Percentiles rank a stretch among this genome's conserved stretches.
These are phyloP conservation scores for Telenomus remus DNA, from an alignment of 1,140 invertebrate species.

Conservation along the genomic window DNA sequence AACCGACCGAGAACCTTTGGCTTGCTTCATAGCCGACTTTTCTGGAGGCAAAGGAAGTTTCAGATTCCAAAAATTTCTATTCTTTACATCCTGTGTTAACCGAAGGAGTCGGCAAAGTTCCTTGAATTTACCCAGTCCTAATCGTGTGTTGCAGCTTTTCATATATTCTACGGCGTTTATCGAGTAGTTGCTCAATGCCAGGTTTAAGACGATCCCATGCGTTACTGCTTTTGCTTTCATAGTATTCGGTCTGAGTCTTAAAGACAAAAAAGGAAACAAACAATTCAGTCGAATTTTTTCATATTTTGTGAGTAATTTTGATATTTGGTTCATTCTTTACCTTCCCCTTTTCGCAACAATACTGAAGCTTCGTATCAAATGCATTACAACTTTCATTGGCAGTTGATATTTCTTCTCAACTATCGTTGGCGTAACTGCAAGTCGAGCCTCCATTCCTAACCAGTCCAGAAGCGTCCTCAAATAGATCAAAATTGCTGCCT, in stretches of 20 bases:
- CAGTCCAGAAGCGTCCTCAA: slow-evolving; percentile 4
- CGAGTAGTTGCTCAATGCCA: slow-evolving; percentile 12
- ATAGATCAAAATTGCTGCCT: slow-evolving; percentile 18
- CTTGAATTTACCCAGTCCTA: slow-evolving; percentile 1
- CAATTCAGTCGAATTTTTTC: background rate
- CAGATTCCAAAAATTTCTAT: slow-evolving; percentile 3
- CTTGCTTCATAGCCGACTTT: background rate
- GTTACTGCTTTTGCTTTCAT: slow-evolving; percentile 23
- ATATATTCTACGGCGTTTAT: slow-evolving; percentile 6
- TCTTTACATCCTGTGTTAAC: background rate
- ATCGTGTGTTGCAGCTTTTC: background rate
- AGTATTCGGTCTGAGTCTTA: slow-evolving; percentile 6
- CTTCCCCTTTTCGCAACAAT: slow-evolving; percentile 1
- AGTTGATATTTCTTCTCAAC: slow-evolving; percentile 5
- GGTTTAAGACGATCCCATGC: slow-evolving; percentile 13
- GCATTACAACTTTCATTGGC: slow-evolving; percentile 4
- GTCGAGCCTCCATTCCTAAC: background rate
- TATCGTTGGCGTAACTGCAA: background rate
- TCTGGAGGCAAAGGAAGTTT: slow-evolving; percentile 18
- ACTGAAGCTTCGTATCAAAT: slow-evolving; percentile 11
- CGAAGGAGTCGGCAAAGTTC: slow-evolving; percentile 3
- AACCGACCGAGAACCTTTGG: background rate
- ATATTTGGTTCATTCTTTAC: background rate
- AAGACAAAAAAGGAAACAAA: slow-evolving; percentile 6
- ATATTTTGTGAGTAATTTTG: no score